Conservation (phyloP, 1,140 invertebrate species). For the Rhyacophila brunnea region DNA sequence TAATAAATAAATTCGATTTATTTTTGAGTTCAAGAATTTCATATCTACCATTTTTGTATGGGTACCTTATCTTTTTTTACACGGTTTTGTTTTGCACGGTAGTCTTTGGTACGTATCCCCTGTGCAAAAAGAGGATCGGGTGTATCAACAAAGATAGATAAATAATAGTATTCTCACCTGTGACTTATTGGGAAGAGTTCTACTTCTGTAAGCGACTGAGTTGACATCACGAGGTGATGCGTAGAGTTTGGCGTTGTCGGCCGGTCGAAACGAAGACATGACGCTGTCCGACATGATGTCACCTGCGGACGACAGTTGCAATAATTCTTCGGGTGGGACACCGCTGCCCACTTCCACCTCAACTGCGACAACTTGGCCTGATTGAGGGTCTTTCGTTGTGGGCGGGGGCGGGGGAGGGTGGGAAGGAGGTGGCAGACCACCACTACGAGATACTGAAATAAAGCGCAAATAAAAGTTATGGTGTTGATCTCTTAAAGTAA, state of each 20-base stretch:
- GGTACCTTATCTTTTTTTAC: too few species aligned
- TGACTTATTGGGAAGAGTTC: constrained; percentile 37
- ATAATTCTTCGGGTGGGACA: constrained; percentile 33
- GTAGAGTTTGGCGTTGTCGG: constrained; percentile 82
- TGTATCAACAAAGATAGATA: too few species aligned
- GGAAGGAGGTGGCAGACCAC: constrained; percentile 64
- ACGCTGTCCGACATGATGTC: constrained; percentile 48
- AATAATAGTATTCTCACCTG: constrained; percentile 26
- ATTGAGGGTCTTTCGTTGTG: constrained; percentile 66
- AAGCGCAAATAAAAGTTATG: too few species aligned
- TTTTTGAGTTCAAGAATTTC: too few species aligned
- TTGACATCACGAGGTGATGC: constrained; percentile 83
- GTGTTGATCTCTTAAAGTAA: too few species aligned
- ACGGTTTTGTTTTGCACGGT: too few species aligned
- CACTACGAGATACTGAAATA: constrained; percentile 36
- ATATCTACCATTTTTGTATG: too few species aligned
- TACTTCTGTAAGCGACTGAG: constrained; percentile 73
- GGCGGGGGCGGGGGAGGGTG: constrained; percentile 67
- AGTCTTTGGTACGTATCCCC: too few species aligned
- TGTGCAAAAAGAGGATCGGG: too few species aligned
- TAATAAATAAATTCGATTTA: too few species aligned
- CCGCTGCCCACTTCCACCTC: constrained; percentile 51
- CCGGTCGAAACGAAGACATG: constrained; percentile 83
- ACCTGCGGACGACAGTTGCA: constrained; percentile 32
- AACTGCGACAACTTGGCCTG: constrained; percentile 73